phyloP scores from a whole-genome alignment of 2,888 invertebrate species.

The Chelonus formosanus region DNA sequence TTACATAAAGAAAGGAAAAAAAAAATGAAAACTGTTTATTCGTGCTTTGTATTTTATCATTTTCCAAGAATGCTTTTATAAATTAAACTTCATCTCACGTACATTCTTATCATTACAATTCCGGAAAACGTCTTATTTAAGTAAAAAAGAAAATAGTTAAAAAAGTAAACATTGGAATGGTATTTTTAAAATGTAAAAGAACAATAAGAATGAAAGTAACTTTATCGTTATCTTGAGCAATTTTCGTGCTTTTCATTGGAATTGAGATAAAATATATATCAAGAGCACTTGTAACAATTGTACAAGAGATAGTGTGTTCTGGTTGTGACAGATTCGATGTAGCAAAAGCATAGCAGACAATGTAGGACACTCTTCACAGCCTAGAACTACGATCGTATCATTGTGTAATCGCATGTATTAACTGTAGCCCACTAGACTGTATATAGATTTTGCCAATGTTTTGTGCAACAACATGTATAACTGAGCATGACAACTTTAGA shows the following conservation, averaged over 20 bases:
- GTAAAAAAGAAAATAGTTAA: constrained; percentile 12
- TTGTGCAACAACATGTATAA: constrained; percentile 11
- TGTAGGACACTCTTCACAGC: constrained; percentile 16
- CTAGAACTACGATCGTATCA: constrained; percentile 15
- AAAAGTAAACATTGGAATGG: neutral
- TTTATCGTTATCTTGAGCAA: constrained; percentile 5
- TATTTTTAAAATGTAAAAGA: neutral
- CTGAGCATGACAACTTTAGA: constrained; percentile 20
- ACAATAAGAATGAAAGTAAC: constrained; percentile 1
- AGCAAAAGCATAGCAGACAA: constrained; percentile 17
- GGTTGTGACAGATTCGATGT: constrained; percentile 24
- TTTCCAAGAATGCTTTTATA: constrained; percentile 6
- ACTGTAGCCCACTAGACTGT: constrained; percentile 15
- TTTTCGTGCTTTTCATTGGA: constrained; percentile 2
- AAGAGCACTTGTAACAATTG: neutral
- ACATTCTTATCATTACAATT: constrained; percentile 17
- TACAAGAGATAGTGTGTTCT: constrained; percentile 3
- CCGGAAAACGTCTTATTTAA: constrained; percentile 12
- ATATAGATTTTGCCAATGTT: constrained; percentile 11
- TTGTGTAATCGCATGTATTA: constrained; percentile 26
- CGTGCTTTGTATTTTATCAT: neutral
- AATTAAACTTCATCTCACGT: constrained; percentile 26
- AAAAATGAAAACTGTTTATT: too few relatives aligned
- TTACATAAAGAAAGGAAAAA: too few relatives aligned
- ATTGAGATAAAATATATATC: neutral